Evolutionary conservation across 2,797 vertebrate genomes (phyloP).

Genomic region (Dryobates pubescens): DNA sequence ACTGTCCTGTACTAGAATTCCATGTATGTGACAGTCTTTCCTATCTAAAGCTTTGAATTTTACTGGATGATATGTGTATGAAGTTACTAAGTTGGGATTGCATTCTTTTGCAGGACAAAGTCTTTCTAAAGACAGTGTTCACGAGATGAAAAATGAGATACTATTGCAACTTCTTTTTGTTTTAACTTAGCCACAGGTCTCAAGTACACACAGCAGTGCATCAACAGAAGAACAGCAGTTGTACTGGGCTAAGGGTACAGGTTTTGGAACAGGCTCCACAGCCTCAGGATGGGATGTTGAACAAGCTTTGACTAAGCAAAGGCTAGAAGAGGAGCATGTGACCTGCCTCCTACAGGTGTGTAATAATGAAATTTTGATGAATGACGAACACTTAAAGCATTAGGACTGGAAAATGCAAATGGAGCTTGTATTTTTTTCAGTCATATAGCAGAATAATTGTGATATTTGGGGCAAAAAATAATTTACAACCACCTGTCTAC

Average conservation of each 20-base stretch:
- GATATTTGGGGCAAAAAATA: background rate
- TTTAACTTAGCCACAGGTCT: slow-evolving; percentile 87
- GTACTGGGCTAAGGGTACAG: slow-evolving; percentile 99
- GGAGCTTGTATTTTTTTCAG: background rate
- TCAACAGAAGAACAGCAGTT: slow-evolving; percentile 96
- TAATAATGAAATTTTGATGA: background rate
- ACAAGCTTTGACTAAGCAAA: slow-evolving; percentile 96
- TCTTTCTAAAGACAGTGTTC: background rate
- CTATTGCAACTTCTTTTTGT: background rate
- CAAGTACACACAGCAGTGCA: slow-evolving; percentile 87
- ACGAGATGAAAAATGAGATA: background rate
- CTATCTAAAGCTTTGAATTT: background rate
- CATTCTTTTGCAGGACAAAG: background rate
- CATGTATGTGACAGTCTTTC: background rate
- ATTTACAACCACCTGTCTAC: background rate
- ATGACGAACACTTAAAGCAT: background rate
- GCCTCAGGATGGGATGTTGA: slow-evolving; percentile 99
- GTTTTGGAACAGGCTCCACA: slow-evolving; percentile 99
- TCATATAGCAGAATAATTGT: background rate
- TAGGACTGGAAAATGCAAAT: background rate
- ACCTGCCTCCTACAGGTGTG: slow-evolving; percentile 96
- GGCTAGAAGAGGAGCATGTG: slow-evolving; percentile 96
- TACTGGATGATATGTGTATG: background rate
- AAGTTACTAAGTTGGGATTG: background rate
- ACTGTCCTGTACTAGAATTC: background rate